phyloP scores from a whole-genome alignment of 1,140 invertebrate genomes.

The Drosophila nasuta region DNA sequence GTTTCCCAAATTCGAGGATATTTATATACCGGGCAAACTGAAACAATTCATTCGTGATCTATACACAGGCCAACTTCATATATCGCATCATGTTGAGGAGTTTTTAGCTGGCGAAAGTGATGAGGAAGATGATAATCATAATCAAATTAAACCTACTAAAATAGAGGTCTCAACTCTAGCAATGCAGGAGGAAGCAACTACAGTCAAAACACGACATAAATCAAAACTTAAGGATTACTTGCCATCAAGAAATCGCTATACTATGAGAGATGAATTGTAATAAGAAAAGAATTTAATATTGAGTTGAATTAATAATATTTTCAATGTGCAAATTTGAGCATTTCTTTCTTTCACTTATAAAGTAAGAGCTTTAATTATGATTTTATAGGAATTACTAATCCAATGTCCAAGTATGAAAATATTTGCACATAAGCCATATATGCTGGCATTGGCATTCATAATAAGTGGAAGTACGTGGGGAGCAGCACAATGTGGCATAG shows the following conservation, averaged over 20 bases:
- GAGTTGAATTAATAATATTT: not conserved
- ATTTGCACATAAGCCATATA: constrained; percentile 18
- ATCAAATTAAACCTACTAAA: not conserved
- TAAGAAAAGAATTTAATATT: not conserved
- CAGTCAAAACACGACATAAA: constrained; percentile 1
- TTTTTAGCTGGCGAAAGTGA: too few species aligned
- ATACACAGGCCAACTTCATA: constrained; percentile 36
- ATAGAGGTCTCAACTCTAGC: not conserved
- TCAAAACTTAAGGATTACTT: constrained; percentile 61
- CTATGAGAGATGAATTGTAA: constrained; percentile 57
- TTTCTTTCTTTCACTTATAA: not conserved
- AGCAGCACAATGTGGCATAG: constrained; percentile 1
- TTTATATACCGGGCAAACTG: constrained; percentile 45
- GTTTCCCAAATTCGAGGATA: constrained; percentile 49
- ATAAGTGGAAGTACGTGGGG: constrained; percentile 22
- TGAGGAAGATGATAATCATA: not conserved
- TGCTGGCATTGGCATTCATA: constrained; percentile 28
- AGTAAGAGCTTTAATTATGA: not conserved
- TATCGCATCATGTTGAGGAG: not conserved
- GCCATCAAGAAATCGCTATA: constrained; percentile 60
- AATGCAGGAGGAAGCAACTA: not conserved
- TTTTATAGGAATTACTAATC: not conserved
- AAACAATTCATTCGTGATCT: constrained; percentile 42
- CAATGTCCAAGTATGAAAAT: not conserved
- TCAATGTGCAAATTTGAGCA: not conserved